Evolutionary conservation across 2,113 vertebrate species (phyloP).

Genomic region (Silurus meridionalis): DNA sequence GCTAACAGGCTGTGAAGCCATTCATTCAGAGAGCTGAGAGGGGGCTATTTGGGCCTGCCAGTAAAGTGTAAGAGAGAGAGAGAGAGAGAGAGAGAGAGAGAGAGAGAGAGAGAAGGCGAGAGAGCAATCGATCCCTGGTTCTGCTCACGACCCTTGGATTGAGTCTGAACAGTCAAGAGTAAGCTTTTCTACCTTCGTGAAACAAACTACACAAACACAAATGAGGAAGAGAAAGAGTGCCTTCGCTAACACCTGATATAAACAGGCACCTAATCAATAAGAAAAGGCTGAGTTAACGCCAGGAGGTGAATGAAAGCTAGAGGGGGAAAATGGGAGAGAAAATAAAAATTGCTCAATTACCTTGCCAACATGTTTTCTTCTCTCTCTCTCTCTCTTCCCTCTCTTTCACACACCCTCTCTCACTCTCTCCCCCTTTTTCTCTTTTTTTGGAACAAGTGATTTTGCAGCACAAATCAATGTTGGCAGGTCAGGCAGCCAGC

Average conservation of each 20-base stretch:
- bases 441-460: slow-evolving; percentile 92
- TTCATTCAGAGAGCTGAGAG: slow-evolving; percentile 88
- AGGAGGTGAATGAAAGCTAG: slow-evolving; percentile 40
- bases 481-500: slow-evolving; percentile 96
- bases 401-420: slow-evolving; percentile 53
- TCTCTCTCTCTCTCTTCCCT: slow-evolving; percentile 31
- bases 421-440: slow-evolving; percentile 63
- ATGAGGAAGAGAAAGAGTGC: slow-evolving; percentile 74
- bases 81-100: not conserved
- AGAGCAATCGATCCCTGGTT: slow-evolving; percentile 77
- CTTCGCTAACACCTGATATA: slow-evolving; percentile 85
- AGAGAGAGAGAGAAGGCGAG: slow-evolving; percentile 1
- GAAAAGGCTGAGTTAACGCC: slow-evolving; percentile 72
- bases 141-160: slow-evolving; percentile 68
- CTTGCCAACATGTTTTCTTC: slow-evolving; percentile 86
- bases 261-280: slow-evolving; percentile 91
- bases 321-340: slow-evolving; percentile 69
- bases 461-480: slow-evolving; percentile 98
- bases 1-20: slow-evolving; percentile 97
- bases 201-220: slow-evolving; percentile 74
- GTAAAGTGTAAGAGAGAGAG: slow-evolving; percentile 59
- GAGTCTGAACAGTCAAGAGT: slow-evolving; percentile 61
- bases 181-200: slow-evolving; percentile 72
- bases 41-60: slow-evolving; percentile 82
- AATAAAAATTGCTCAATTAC: slow-evolving; percentile 97